Percentiles rank a stretch among this genome's conserved stretches.
Conservation (phyloP, 2,797 vertebrate species). For the Taeniopygia guttata region DNA sequence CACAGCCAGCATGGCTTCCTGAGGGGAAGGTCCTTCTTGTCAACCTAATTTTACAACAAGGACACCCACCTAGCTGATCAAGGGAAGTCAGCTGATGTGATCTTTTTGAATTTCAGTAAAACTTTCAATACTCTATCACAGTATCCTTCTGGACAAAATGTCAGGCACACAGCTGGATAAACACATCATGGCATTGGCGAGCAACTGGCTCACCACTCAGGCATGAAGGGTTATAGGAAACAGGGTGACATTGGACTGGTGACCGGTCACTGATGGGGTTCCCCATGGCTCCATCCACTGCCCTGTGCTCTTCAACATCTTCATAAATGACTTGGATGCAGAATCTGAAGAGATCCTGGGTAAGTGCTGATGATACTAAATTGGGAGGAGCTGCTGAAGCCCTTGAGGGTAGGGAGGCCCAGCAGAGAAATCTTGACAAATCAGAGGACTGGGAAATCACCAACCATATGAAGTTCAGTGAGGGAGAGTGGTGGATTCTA, state of each 20-base stretch:
- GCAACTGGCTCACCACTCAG: neutral
- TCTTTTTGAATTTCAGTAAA: neutral
- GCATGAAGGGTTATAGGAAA: neutral
- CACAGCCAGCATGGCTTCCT: neutral
- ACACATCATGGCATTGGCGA: neutral
- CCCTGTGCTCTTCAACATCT: neutral
- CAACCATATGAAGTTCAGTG: neutral
- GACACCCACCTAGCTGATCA: neutral
- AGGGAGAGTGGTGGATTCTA: neutral
- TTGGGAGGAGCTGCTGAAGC: neutral
- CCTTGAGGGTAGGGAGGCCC: neutral
- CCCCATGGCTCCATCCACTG: accelerated
- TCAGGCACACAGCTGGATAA: neutral
- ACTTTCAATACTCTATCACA: neutral
- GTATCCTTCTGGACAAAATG: neutral
- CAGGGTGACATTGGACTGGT: neutral
- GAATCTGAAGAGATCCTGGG: neutral
- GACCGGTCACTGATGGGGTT: neutral
- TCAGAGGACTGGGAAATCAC: neutral
- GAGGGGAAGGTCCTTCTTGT: neutral
- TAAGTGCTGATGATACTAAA: neutral
- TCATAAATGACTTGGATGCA: neutral
- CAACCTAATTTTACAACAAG: neutral
- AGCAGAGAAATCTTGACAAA: neutral
- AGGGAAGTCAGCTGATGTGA: neutral